These are phyloP conservation scores for Latrodectus geometricus DNA, from an alignment of 1,140 invertebrate genomes.

Conservation along the genomic window DNA sequence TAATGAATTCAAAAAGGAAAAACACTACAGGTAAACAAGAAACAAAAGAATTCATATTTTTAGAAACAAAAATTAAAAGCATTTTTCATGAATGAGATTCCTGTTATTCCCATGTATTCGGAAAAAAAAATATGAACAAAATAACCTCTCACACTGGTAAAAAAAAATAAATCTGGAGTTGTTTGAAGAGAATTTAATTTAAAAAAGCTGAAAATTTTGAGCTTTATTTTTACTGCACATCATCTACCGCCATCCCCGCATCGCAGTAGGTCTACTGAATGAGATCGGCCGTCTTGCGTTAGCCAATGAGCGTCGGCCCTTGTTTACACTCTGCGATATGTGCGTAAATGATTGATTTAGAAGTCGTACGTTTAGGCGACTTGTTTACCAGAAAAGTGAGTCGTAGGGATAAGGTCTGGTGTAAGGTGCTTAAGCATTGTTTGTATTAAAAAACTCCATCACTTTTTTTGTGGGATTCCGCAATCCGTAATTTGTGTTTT, in stretches of 20 bases:
- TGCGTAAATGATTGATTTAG: slow-evolving; percentile 62
- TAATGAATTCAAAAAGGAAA: too few relatives aligned
- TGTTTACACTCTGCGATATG: slow-evolving; percentile 62
- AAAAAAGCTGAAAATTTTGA: too few relatives aligned
- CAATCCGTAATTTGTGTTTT: background rate
- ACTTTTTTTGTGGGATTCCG: background rate
- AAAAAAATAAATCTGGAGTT: too few relatives aligned
- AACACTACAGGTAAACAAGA: too few relatives aligned
- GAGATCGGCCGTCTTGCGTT: slow-evolving; percentile 35
- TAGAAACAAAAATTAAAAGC: too few relatives aligned
- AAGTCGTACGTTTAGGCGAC: slow-evolving; percentile 57
- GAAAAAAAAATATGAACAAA: too few relatives aligned
- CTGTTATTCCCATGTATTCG: too few relatives aligned
- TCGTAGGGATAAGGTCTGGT: slow-evolving; percentile 33
- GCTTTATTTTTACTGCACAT: background rate
- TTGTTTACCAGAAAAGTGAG: slow-evolving; percentile 55
- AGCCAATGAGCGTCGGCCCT: slow-evolving; percentile 59
- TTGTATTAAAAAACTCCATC: background rate
- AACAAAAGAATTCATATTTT: too few relatives aligned
- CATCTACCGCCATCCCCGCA: slow-evolving; percentile 37
- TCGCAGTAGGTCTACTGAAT: slow-evolving; percentile 35
- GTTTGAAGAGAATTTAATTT: too few relatives aligned
- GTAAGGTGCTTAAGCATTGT: background rate
- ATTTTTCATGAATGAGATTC: too few relatives aligned
- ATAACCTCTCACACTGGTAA: too few relatives aligned